Evolutionary conservation across 2,797 vertebrate species (phyloP).

Genomic region (Enteromius argenteus): DNA sequence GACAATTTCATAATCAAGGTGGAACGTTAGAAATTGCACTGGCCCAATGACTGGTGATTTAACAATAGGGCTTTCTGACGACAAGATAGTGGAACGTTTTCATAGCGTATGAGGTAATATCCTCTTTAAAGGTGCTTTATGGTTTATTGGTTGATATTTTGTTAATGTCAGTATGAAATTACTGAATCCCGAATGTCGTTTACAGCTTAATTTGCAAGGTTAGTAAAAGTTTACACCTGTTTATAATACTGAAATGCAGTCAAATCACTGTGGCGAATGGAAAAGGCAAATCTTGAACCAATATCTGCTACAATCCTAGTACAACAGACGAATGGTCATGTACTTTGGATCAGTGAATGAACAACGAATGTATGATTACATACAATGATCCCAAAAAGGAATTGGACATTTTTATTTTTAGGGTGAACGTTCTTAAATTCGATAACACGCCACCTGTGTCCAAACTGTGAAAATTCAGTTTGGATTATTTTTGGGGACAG

Average conservation of each 20-base stretch:
- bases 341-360: slow-evolving; percentile 6
- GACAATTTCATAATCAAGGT: slow-evolving; percentile 36
- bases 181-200: neutral
- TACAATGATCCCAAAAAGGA: neutral
- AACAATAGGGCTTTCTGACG: neutral
- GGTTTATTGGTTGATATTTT: slow-evolving; percentile 15
- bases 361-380: slow-evolving; percentile 9
- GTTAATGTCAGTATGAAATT: neutral
- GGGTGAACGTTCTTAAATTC: neutral
- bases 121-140: slow-evolving; percentile 56
- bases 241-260: slow-evolving; percentile 24
- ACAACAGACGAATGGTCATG: neutral
- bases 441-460: neutral
- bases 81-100: slow-evolving; percentile 31
- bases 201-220: slow-evolving; percentile 11
- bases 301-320: neutral
- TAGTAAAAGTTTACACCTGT: slow-evolving; percentile 21
- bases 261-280: slow-evolving; percentile 31
- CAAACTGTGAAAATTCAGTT: neutral
- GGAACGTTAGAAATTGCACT: slow-evolving; percentile 57
- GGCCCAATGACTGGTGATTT: slow-evolving; percentile 43
- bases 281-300: neutral
- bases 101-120: slow-evolving; percentile 27
- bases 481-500: neutral
- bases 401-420: neutral